These are phyloP conservation scores for Watersipora subatra DNA, from an alignment of 1,140 invertebrate species.

Conservation along the genomic window DNA sequence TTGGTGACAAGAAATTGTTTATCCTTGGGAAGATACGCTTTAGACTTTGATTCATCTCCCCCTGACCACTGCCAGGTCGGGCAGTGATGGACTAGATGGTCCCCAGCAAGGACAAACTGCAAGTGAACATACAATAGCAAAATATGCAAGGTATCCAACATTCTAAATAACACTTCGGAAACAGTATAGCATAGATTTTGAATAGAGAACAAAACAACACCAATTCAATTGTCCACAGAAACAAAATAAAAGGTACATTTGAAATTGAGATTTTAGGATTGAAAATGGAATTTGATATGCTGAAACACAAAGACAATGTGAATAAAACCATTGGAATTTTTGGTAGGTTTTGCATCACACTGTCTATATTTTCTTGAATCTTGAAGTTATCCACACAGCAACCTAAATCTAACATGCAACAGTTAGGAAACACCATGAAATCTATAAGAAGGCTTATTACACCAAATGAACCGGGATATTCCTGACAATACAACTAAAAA, in stretches of 20 bases:
- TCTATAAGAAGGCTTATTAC: too few species aligned
- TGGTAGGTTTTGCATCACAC: too few species aligned
- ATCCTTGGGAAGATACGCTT: slow-evolving; percentile 76
- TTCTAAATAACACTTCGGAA: too few species aligned
- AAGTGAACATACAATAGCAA: background rate
- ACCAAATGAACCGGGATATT: too few species aligned
- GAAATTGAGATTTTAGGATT: background rate
- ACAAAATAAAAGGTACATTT: background rate
- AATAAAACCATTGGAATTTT: too few species aligned
- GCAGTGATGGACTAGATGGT: slow-evolving; percentile 96
- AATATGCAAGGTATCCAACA: background rate
- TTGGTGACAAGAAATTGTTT: slow-evolving; percentile 96
- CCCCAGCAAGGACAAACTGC: slow-evolving; percentile 91
- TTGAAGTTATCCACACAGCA: too few species aligned
- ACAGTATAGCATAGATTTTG: background rate
- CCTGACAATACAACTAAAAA: too few species aligned
- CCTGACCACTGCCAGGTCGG: slow-evolving; percentile 96
- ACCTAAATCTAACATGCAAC: too few species aligned
- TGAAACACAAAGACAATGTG: too few species aligned
- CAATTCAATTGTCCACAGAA: background rate
- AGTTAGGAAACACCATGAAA: too few species aligned
- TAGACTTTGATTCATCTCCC: slow-evolving; percentile 67
- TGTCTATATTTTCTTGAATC: too few species aligned
- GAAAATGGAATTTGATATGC: background rate
- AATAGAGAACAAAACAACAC: background rate